Percentiles rank a stretch among this genome's conserved stretches.
phyloP scores from a whole-genome alignment of 2,888 invertebrate genomes.

The Oxystoma pomonae region DNA sequence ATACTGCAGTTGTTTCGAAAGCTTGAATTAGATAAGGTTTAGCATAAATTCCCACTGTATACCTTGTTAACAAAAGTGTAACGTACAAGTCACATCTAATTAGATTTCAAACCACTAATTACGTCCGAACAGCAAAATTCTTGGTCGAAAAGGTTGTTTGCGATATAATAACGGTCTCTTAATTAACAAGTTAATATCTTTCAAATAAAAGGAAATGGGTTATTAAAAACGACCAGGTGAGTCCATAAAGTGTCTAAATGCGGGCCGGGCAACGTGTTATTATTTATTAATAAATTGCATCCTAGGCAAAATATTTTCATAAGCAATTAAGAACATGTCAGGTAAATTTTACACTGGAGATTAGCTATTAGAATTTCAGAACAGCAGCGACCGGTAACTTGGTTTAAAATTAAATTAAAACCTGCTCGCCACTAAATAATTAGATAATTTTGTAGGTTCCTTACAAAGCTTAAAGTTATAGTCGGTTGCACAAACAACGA shows the following conservation, averaged over 20 bases:
- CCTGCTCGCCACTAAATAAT: no score
- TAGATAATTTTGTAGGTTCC: no score
- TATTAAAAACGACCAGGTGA: slow-evolving; percentile 35
- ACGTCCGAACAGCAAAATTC: slow-evolving; percentile 21
- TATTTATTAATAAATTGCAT: slow-evolving; percentile 39
- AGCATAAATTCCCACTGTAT: background rate
- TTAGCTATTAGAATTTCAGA: no score
- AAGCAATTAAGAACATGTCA: slow-evolving; percentile 20
- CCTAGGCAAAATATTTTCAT: slow-evolving; percentile 35
- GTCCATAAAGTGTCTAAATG: slow-evolving; percentile 35
- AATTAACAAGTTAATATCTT: slow-evolving; percentile 29
- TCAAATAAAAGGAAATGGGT: slow-evolving; percentile 28
- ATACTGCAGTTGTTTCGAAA: no score
- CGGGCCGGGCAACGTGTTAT: slow-evolving; percentile 37
- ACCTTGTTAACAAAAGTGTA: background rate
- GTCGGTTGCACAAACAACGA: no score
- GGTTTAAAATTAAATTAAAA: no score
- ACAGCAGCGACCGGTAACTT: no score
- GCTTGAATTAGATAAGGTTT: background rate
- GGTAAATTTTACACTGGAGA: slow-evolving; percentile 9
- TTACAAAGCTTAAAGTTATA: no score
- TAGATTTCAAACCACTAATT: slow-evolving; percentile 23
- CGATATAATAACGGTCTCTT: slow-evolving; percentile 25
- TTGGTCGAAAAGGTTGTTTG: slow-evolving; percentile 24
- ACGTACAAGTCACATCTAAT: slow-evolving; percentile 12